These are phyloP conservation scores for Coregonus sp. DNA, from an alignment of 2,797 vertebrate species.

Conservation along the genomic window DNA sequence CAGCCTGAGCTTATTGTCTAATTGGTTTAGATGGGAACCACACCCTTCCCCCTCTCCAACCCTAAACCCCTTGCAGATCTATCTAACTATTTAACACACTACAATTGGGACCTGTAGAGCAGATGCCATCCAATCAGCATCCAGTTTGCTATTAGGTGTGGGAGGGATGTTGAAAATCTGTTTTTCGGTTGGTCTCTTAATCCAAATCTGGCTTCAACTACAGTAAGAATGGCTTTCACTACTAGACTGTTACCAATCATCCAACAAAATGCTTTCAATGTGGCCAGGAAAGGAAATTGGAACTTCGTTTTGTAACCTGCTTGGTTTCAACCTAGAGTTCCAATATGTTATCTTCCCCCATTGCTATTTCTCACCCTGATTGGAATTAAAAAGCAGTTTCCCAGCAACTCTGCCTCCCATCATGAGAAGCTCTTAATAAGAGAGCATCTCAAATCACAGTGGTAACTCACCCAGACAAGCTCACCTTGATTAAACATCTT, in stretches of 20 bases:
- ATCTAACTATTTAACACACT: slow-evolving; percentile 59
- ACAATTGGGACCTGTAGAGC: slow-evolving; percentile 55
- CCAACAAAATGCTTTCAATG: slow-evolving; percentile 31
- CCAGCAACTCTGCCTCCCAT: slow-evolving; percentile 49
- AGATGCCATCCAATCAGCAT: slow-evolving; percentile 39
- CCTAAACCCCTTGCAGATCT: slow-evolving; percentile 46
- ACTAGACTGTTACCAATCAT: slow-evolving; percentile 52
- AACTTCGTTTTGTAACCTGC: slow-evolving; percentile 24
- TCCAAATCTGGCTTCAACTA: slow-evolving; percentile 32
- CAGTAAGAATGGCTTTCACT: slow-evolving; percentile 30
- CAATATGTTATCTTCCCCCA: slow-evolving; percentile 48
- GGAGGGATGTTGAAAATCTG: slow-evolving; percentile 25
- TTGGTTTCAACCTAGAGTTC: slow-evolving; percentile 50
- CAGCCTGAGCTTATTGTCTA: slow-evolving; percentile 73
- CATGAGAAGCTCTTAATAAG: slow-evolving; percentile 71
- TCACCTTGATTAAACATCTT: slow-evolving; percentile 80
- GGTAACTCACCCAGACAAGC: slow-evolving; percentile 69
- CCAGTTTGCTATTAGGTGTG: slow-evolving; percentile 46
- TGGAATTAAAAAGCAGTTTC: slow-evolving; percentile 60
- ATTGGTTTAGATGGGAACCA: slow-evolving; percentile 71
- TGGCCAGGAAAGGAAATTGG: slow-evolving; percentile 48
- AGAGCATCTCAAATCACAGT: slow-evolving; percentile 71
- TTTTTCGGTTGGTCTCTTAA: slow-evolving; percentile 8
- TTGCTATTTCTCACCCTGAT: slow-evolving; percentile 72
- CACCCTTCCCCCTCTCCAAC: slow-evolving; percentile 59